Conservation (phyloP, 2,888 invertebrate species). For the Brachyptera putata region DNA sequence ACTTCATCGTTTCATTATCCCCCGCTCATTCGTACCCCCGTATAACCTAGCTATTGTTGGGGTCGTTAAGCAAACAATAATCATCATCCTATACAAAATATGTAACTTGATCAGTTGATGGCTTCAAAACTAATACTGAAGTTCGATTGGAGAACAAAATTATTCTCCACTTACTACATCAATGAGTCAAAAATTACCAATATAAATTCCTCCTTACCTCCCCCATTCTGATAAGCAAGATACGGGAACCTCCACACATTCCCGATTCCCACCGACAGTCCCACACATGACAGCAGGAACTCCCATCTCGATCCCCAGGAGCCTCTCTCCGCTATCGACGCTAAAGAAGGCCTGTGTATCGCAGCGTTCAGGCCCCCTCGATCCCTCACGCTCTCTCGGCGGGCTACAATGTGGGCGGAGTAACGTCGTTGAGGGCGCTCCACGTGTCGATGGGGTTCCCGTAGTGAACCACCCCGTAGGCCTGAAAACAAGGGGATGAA, state of each 20-base stretch:
- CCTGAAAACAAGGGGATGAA: too few species aligned
- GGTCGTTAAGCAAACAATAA: too few species aligned
- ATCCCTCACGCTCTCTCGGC: conserved; percentile 38
- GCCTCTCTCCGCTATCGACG: conserved; percentile 41
- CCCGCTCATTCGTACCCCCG: too few species aligned
- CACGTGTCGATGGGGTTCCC: conserved; percentile 34
- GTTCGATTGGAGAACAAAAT: too few species aligned
- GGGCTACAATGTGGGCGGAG: conserved; percentile 39
- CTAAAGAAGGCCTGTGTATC: conserved; percentile 39
- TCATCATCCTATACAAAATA: too few species aligned
- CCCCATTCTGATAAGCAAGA: conserved; percentile 79
- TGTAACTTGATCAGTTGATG: too few species aligned
- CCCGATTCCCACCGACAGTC: conserved; percentile 80
- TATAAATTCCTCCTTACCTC: conserved; percentile 66
- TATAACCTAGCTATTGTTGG: too few species aligned
- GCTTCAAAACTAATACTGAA: too few species aligned
- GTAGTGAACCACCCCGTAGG: conserved; percentile 36
- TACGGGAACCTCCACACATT: conserved; percentile 87
- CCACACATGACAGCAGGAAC: conserved; percentile 74
- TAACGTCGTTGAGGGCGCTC: conserved; percentile 35
- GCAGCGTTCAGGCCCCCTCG: conserved; percentile 40
- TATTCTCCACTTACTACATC: too few species aligned
- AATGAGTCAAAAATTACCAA: too few species aligned
- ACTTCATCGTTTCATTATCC: too few species aligned
- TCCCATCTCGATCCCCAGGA: conserved; percentile 52